Percentiles rank a stretch among this genome's conserved stretches.
Conservation (phyloP, 2,797 vertebrate genomes). For the Chaenodraco wilsoni region DNA sequence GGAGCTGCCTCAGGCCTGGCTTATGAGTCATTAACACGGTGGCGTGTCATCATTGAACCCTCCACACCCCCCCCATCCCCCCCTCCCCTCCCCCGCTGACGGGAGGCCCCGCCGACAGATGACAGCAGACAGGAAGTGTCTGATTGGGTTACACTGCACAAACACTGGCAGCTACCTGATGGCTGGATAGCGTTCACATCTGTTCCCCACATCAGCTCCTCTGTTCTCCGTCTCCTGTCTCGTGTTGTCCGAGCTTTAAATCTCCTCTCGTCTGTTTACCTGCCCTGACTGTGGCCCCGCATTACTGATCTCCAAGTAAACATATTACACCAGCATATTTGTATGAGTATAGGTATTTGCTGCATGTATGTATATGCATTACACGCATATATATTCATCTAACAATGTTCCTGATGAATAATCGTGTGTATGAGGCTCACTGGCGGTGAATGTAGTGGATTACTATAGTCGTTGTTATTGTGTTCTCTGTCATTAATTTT, state of each 20-base stretch:
- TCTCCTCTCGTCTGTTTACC: constrained; percentile 46
- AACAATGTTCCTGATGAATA: too few relatives aligned
- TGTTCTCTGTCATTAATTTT: too few relatives aligned
- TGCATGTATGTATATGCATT: too few relatives aligned
- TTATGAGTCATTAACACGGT: constrained; percentile 72
- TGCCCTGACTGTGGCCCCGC: constrained; percentile 32
- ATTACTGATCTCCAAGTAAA: constrained; percentile 51
- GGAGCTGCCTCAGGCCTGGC: constrained; percentile 53
- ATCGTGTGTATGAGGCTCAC: too few relatives aligned
- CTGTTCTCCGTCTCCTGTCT: constrained; percentile 57
- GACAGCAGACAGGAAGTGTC: constrained; percentile 84
- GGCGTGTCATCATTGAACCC: constrained; percentile 76
- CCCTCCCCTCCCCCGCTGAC: constrained; percentile 38
- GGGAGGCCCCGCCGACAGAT: constrained; percentile 75
- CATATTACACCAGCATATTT: neutral
- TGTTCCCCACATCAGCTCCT: constrained; percentile 76
- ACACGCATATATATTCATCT: too few relatives aligned
- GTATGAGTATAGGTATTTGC: too few relatives aligned
- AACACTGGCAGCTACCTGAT: constrained; percentile 83
- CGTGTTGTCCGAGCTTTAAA: constrained; percentile 20
- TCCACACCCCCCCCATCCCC: constrained; percentile 7
- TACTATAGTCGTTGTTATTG: too few relatives aligned
- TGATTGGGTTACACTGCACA: constrained; percentile 83
- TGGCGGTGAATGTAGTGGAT: too few relatives aligned
- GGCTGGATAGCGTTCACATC: constrained; percentile 76